These are phyloP conservation scores for Gandaritis pyraliata DNA, from an alignment of 2,888 invertebrate genomes.

Conservation along the genomic window DNA sequence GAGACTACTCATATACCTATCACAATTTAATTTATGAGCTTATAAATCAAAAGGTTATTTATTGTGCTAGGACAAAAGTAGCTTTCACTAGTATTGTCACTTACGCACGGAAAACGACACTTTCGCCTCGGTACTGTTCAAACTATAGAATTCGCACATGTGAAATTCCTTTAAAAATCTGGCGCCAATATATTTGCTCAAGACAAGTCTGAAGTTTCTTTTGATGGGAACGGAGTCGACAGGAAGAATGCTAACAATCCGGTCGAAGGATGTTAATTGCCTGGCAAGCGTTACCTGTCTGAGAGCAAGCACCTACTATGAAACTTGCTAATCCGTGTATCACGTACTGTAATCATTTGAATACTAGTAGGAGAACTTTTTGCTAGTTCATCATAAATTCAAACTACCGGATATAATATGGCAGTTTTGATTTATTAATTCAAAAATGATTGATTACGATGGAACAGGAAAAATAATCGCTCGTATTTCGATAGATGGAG, in stretches of 20 bases:
- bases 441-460: slow-evolving; percentile 18
- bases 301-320: slow-evolving; percentile 53
- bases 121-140: slow-evolving; percentile 38
- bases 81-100: slow-evolving; percentile 44
- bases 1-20: too few relatives aligned
- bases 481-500: not conserved
- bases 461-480: slow-evolving; percentile 1
- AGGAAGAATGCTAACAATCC: slow-evolving; percentile 70
- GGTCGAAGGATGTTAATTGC: slow-evolving; percentile 73
- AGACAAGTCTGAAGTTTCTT: slow-evolving; percentile 48
- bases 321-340: slow-evolving; percentile 15
- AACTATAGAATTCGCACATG: slow-evolving; percentile 36
- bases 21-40: not conserved
- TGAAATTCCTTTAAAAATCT: slow-evolving; percentile 39
- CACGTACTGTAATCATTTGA: not conserved
- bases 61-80: slow-evolving; percentile 34
- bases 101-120: slow-evolving; percentile 36
- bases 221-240: slow-evolving; percentile 63
- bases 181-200: slow-evolving; percentile 40
- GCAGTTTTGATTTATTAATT: slow-evolving; percentile 7
- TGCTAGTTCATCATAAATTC: too few relatives aligned
- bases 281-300: slow-evolving; percentile 60
- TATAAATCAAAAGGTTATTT: slow-evolving; percentile 20
- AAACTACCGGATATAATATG: not conserved
- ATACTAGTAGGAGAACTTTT: not conserved